Percentiles rank a stretch among this genome's conserved stretches.
phyloP scores from a whole-genome alignment of 2,888 invertebrate genomes.

The Urechis unicinctus region DNA sequence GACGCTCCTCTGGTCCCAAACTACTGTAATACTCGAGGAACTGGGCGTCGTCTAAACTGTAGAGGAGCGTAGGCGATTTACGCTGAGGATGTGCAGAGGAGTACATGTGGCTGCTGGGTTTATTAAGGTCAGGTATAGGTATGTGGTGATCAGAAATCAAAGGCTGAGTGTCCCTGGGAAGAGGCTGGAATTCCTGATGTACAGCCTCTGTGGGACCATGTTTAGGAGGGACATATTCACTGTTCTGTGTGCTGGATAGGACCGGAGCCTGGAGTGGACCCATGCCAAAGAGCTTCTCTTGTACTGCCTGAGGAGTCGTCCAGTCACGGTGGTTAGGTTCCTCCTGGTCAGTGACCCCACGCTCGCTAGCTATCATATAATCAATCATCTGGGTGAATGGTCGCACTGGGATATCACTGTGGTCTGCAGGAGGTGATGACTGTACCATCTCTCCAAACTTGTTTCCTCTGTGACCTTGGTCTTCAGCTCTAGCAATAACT shows the following conservation, averaged over 20 bases:
- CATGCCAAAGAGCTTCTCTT: background rate
- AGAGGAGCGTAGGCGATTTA: background rate
- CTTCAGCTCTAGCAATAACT: too few relatives aligned
- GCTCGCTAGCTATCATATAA: background rate
- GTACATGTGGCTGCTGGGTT: too few relatives aligned
- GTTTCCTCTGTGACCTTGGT: too few relatives aligned
- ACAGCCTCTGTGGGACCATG: background rate
- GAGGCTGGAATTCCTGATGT: background rate
- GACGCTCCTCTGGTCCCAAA: background rate
- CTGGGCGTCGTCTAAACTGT: background rate
- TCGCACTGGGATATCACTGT: background rate
- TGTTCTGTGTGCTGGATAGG: background rate
- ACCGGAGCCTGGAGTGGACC: background rate
- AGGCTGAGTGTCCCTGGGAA: background rate
- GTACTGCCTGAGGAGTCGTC: background rate
- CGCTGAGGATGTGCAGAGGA: too few relatives aligned
- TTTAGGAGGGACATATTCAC: too few relatives aligned
- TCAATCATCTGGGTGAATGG: background rate
- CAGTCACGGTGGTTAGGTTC: background rate
- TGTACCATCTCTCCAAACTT: too few relatives aligned
- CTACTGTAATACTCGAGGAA: too few relatives aligned
- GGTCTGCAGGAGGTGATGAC: too few relatives aligned
- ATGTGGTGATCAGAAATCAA: too few relatives aligned
- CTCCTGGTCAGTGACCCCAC: background rate
- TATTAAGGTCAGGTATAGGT: too few relatives aligned